Percentiles rank a stretch among this genome's conserved stretches.
phyloP scores from a whole-genome alignment of 2,113 vertebrate genomes.

The Corythoichthys haematopterus region DNA sequence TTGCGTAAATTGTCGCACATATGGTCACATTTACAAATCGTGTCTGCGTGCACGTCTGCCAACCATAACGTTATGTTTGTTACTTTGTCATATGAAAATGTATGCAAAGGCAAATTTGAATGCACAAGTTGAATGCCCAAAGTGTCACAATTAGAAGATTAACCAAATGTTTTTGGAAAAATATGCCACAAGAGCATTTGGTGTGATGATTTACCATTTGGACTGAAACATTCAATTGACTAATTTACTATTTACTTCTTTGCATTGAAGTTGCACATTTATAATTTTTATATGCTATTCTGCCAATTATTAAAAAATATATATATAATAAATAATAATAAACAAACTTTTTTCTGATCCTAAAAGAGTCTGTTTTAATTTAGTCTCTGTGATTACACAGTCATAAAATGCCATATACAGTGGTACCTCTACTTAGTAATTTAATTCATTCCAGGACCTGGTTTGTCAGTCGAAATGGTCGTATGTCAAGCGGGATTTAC shows the following conservation, averaged over 20 bases:
- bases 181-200: not conserved
- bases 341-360: too few relatives aligned
- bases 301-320: too few relatives aligned
- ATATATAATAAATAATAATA: too few relatives aligned
- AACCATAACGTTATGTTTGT: not conserved
- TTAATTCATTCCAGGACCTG: too few relatives aligned
- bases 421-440: too few relatives aligned
- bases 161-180: not conserved
- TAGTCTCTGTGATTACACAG: too few relatives aligned
- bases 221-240: not conserved
- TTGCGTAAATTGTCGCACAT: not conserved
- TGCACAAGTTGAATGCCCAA: not conserved
- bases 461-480: too few relatives aligned
- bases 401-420: too few relatives aligned
- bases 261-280: not conserved
- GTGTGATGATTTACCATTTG: not conserved
- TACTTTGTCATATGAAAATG: not conserved
- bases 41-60: not conserved
- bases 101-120: not conserved
- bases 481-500: too few relatives aligned
- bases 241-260: not conserved
- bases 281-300: not conserved
- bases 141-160: not conserved
- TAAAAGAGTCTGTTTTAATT: too few relatives aligned
- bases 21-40: not conserved